Evolutionary conservation across 2,888 invertebrate genomes (phyloP).

Genomic region (Maniola hyperantus): DNA sequence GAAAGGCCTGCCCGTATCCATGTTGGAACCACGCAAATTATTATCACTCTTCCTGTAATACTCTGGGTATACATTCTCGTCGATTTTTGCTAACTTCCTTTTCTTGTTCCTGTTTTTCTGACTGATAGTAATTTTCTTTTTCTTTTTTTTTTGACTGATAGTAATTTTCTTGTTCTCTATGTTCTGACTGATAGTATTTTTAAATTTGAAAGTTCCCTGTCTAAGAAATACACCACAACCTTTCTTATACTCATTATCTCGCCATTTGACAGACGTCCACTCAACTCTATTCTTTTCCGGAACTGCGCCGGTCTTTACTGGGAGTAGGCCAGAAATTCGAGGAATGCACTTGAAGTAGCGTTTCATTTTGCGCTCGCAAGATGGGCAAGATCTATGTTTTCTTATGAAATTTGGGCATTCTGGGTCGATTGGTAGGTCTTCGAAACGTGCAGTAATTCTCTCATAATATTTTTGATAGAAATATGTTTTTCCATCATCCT

Average conservation of each 20-base stretch:
- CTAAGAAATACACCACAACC: constrained; percentile 87
- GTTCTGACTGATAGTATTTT: too few relatives aligned
- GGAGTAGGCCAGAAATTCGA: constrained; percentile 70
- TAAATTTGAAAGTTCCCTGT: constrained; percentile 84
- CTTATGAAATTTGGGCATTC: constrained; percentile 70
- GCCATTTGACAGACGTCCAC: constrained; percentile 81
- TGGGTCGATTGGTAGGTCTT: constrained; percentile 76
- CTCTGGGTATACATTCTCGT: constrained; percentile 90
- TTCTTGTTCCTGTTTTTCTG: constrained; percentile 48
- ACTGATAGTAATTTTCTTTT: too few relatives aligned
- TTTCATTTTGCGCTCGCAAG: constrained; percentile 79
- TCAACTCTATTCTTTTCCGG: constrained; percentile 66
- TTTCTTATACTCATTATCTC: constrained; percentile 83
- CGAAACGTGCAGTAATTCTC: constrained; percentile 80
- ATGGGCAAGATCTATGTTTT: constrained; percentile 79
- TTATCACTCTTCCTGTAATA: constrained; percentile 89
- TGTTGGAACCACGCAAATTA: constrained; percentile 86
- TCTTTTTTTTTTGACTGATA: too few relatives aligned
- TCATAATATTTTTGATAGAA: constrained; percentile 86
- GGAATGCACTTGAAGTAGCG: constrained; percentile 71
- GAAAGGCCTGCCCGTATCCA: constrained; percentile 89
- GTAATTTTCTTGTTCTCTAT: too few relatives aligned
- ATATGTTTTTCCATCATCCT: constrained; percentile 86
- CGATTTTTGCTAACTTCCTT: constrained; percentile 77
- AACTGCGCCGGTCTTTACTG: constrained; percentile 61